Conservation (phyloP, 1,140 invertebrate species). For the Diabrotica undecimpunctata region DNA sequence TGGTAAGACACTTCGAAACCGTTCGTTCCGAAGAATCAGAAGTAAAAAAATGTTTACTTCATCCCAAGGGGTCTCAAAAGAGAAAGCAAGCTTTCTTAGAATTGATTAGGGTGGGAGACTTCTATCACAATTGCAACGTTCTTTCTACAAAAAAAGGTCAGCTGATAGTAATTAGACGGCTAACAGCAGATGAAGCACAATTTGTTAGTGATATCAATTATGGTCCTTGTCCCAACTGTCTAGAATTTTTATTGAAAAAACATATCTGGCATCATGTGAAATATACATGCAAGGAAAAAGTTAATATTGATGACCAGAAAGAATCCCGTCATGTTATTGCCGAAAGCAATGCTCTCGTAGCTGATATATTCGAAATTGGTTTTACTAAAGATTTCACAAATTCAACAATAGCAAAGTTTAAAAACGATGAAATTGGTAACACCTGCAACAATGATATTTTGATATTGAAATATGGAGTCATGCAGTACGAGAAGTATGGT, state of each 20-base stretch:
- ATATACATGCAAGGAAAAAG: conserved; percentile 8
- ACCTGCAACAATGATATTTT: too few relatives aligned
- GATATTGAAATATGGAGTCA: too few relatives aligned
- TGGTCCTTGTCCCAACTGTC: neutral
- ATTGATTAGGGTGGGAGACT: conserved; percentile 1
- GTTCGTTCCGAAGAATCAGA: neutral
- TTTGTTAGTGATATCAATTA: too few relatives aligned
- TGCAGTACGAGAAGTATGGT: too few relatives aligned
- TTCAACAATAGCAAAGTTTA: too few relatives aligned
- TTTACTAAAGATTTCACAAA: too few relatives aligned
- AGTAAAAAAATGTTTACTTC: conserved; percentile 2
- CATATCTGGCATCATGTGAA: conserved; percentile 16
- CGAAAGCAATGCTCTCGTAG: conserved; percentile 5
- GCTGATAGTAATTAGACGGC: neutral
- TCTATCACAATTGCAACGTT: conserved; percentile 3
- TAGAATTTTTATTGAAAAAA: conserved; percentile 7
- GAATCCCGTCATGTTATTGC: conserved; percentile 5
- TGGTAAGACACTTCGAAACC: neutral
- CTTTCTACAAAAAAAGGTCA: neutral
- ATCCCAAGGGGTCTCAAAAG: neutral
- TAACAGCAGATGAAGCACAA: neutral
- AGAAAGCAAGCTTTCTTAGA: conserved; percentile 5
- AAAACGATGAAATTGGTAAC: too few relatives aligned
- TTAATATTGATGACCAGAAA: neutral
- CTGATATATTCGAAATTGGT: conserved; percentile 8